Conservation (phyloP, 2,888 invertebrate species). For the Drosophila anceps region DNA sequence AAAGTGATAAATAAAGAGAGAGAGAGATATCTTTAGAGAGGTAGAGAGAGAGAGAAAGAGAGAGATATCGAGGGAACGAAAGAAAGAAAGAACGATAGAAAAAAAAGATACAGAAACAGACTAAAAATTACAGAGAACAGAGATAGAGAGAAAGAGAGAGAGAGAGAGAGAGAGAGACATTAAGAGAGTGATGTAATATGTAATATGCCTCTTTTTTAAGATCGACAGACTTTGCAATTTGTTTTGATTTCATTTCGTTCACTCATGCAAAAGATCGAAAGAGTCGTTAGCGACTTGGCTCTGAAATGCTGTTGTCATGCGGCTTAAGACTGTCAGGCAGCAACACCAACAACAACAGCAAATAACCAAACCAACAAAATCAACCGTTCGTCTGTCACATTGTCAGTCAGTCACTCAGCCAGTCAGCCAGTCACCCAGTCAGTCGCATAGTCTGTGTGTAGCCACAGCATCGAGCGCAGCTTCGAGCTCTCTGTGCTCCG, state of each 20-base stretch:
- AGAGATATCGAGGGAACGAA: neutral
- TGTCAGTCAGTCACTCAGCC: constrained; percentile 19
- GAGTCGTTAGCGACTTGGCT: constrained; percentile 7
- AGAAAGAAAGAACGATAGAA: neutral
- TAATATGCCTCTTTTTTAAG: neutral
- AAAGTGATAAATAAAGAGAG: neutral
- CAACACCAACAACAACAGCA: constrained; percentile 3
- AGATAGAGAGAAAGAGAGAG: neutral
- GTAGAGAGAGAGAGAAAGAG: neutral
- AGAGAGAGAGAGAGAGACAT: neutral
- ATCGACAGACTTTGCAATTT: constrained; percentile 5
- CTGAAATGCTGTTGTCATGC: constrained; percentile 40
- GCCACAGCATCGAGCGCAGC: neutral
- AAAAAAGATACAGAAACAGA: neutral
- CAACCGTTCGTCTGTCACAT: constrained; percentile 20
- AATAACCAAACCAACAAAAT: neutral
- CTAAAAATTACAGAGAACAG: too few species aligned
- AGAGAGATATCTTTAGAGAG: neutral
- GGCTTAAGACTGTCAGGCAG: constrained; percentile 30
- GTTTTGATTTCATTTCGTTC: constrained; percentile 2
- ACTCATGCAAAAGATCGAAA: neutral
- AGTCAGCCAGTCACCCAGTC: constrained; percentile 7
- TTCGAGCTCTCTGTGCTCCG: constrained; percentile 41
- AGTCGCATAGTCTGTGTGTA: constrained; percentile 2
- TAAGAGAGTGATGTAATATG: neutral